These are phyloP conservation scores for Octopus bimaculoides DNA, from an alignment of 1,140 invertebrate genomes.

Conservation along the genomic window DNA sequence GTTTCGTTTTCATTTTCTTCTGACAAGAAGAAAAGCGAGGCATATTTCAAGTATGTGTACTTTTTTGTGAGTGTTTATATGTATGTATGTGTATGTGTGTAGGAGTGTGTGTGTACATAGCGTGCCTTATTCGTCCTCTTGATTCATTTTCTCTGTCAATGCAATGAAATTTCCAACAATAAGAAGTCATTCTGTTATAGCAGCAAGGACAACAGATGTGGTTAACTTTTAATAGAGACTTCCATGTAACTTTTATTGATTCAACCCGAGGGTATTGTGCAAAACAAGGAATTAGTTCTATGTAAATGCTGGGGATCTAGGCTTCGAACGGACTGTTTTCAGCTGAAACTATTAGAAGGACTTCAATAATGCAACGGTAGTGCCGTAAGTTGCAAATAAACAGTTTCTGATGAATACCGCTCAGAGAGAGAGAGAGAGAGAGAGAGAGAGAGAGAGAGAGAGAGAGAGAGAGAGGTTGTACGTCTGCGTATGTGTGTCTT, in stretches of 20 bases:
- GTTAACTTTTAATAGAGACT: background rate
- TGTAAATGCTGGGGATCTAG: background rate
- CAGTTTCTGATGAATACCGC: background rate
- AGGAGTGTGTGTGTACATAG: too few relatives aligned
- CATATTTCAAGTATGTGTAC: too few relatives aligned
- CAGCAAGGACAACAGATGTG: background rate
- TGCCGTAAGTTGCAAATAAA: conserved; percentile 10
- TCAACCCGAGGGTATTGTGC: background rate
- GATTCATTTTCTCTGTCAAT: background rate
- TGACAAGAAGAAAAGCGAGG: too few relatives aligned
- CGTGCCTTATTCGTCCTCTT: background rate
- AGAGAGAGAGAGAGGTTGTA: too few relatives aligned
- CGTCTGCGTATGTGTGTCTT: too few relatives aligned
- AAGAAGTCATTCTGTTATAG: background rate
- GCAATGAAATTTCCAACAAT: background rate
- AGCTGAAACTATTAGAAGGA: too few relatives aligned
- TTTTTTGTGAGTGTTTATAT: too few relatives aligned
- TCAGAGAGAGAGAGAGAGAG: background rate
- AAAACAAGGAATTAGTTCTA: conserved; percentile 1
- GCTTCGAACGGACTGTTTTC: too few relatives aligned
- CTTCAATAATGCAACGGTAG: too few relatives aligned
- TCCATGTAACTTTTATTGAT: background rate
- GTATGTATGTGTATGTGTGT: too few relatives aligned
- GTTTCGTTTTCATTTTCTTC: too few relatives aligned
- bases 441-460: too few relatives aligned